These are phyloP conservation scores for Aleiodes testaceus DNA, from an alignment of 2,888 invertebrate species.

Conservation along the genomic window DNA sequence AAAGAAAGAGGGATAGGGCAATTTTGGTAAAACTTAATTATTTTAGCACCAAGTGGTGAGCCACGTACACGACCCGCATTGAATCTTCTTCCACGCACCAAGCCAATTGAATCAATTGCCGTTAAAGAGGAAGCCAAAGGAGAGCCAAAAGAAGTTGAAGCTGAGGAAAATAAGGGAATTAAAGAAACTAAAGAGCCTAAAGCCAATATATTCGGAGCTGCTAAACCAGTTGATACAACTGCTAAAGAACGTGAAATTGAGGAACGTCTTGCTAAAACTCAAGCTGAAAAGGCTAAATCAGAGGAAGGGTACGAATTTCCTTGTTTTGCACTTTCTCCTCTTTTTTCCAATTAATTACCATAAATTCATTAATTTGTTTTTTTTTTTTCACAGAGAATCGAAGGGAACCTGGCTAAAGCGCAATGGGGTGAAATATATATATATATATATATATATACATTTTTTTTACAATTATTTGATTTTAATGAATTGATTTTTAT, in stretches of 20 bases:
- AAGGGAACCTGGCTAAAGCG: constrained; percentile 64
- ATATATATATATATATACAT: constrained; percentile 24
- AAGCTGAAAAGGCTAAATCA: constrained; percentile 62
- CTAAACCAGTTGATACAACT: constrained; percentile 95
- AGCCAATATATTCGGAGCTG: constrained; percentile 92
- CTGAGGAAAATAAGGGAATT: constrained; percentile 48
- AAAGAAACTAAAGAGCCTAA: constrained; percentile 72
- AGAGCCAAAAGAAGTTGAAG: constrained; percentile 51
- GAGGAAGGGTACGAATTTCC: constrained; percentile 60
- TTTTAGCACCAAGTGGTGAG: constrained; percentile 68
- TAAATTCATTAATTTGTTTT: not conserved
- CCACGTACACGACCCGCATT: constrained; percentile 85
- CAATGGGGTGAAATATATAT: constrained; percentile 63
- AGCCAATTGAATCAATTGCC: constrained; percentile 77
- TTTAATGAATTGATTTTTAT: constrained; percentile 29
- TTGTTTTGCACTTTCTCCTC: too few species aligned
- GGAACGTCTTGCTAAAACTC: constrained; percentile 81
- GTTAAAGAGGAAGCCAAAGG: constrained; percentile 51
- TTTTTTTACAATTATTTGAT: constrained; percentile 7
- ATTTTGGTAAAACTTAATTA: not conserved
- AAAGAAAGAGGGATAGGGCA: too few species aligned
- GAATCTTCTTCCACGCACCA: constrained; percentile 86
- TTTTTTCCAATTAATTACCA: not conserved
- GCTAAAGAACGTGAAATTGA: constrained; percentile 94
- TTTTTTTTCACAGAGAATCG: constrained; percentile 23